phyloP scores from a whole-genome alignment of 2,888 invertebrate species.

The Falcaria lacertinaria region DNA sequence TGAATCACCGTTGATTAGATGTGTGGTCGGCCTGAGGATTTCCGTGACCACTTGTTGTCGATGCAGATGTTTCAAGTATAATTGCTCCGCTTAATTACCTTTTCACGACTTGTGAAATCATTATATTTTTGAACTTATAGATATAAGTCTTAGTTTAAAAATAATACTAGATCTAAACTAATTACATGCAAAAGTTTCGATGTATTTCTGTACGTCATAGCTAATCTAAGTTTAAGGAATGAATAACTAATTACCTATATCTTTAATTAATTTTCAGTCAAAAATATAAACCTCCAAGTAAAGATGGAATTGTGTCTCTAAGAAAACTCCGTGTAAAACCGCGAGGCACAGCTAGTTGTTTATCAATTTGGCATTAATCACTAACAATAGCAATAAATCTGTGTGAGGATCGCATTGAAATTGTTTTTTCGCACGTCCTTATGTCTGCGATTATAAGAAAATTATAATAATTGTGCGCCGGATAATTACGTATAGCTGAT shows the following conservation, averaged over 20 bases:
- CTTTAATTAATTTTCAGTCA: no score
- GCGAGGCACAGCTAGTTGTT: constrained; percentile 6
- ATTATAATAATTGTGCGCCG: constrained; percentile 76
- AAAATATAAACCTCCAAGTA: no score
- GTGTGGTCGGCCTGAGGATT: constrained; percentile 41
- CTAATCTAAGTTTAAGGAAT: no score
- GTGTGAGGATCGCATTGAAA: constrained; percentile 57
- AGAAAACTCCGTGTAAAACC: no score
- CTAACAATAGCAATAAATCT: constrained; percentile 62
- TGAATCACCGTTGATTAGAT: constrained; percentile 74
- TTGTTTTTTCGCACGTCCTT: constrained; percentile 76
- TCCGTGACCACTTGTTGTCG: constrained; percentile 48
- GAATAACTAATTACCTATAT: no score
- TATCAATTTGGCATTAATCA: constrained; percentile 46
- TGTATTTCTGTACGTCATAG: no score
- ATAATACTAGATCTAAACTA: no score
- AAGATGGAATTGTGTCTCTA: no score
- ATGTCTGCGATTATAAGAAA: constrained; percentile 72
- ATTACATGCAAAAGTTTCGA: no score
- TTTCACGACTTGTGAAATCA: constrained; percentile 45
- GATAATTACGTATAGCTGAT: constrained; percentile 72
- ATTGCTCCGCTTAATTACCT: constrained; percentile 68
- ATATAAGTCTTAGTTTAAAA: neutral
- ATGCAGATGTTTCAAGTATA: constrained; percentile 72
- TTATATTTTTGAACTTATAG: neutral